A percentile compares a stretch with the other conserved stretches of the same genome.
These are phyloP conservation scores for Tapirus indicus DNA, from an alignment of 2,797 vertebrate genomes.

Conservation along the genomic window DNA sequence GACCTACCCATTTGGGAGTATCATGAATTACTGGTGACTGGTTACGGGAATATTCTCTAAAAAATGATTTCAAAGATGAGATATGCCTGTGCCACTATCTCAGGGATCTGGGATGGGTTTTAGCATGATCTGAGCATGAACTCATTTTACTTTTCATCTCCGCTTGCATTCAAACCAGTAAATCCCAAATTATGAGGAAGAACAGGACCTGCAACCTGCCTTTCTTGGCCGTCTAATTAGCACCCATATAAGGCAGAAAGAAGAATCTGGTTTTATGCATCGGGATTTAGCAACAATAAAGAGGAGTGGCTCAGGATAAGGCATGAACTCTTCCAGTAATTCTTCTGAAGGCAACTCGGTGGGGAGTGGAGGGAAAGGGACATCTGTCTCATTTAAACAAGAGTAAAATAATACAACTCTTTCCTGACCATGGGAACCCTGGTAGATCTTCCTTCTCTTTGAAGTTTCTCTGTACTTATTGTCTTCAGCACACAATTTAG, in stretches of 20 bases:
- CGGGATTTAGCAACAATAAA: conserved; percentile 74
- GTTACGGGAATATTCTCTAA: neutral
- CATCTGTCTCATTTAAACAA: neutral
- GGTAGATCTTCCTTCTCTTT: conserved; percentile 1
- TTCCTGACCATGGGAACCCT: neutral
- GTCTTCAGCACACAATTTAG: conserved; percentile 16
- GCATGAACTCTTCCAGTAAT: conserved; percentile 38
- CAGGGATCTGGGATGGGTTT: neutral
- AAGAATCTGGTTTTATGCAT: conserved; percentile 68
- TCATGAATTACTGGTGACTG: neutral
- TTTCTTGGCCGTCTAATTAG: conserved; percentile 60
- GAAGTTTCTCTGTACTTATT: neutral
- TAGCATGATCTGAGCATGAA: neutral
- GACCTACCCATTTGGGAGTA: neutral
- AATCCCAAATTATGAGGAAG: conserved; percentile 58
- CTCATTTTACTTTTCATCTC: conserved; percentile 51
- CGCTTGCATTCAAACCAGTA: conserved; percentile 25
- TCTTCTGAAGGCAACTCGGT: conserved; percentile 32
- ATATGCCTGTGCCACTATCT: neutral
- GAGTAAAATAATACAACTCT: conserved; percentile 40
- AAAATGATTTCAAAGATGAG: neutral
- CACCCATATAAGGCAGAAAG: neutral
- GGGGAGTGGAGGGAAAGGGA: neutral
- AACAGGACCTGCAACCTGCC: conserved; percentile 69
- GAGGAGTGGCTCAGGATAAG: conserved; percentile 63